These are phyloP conservation scores for Cuculus canorus DNA, from an alignment of 2,797 vertebrate species.

Conservation along the genomic window DNA sequence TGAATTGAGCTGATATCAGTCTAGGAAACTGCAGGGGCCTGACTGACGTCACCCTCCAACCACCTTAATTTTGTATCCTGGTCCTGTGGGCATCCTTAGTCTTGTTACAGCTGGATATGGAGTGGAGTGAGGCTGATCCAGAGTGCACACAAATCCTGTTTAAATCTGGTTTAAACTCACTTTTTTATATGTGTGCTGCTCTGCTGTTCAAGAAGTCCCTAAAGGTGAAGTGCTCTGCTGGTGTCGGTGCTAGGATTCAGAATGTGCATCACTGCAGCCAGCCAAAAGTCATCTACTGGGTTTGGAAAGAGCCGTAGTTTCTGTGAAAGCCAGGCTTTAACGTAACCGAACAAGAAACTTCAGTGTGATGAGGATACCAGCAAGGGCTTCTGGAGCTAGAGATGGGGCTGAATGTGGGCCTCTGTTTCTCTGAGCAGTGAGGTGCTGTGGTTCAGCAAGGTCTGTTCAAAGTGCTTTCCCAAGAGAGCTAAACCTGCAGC, in stretches of 20 bases:
- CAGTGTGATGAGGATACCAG: too few relatives aligned
- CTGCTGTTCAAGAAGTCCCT: background rate
- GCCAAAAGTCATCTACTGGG: accelerated
- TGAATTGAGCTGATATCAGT: background rate
- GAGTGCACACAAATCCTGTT: background rate
- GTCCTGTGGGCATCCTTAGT: background rate
- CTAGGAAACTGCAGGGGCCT: background rate
- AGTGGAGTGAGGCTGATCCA: background rate
- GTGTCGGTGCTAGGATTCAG: background rate
- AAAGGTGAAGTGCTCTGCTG: background rate
- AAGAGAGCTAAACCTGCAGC: background rate
- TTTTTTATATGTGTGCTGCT: background rate
- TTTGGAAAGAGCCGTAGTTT: background rate
- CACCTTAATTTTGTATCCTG: too few relatives aligned
- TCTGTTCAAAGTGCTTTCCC: background rate
- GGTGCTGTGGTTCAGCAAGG: background rate
- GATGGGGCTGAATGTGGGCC: accelerated
- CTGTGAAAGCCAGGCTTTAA: background rate
- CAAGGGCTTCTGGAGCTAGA: background rate
- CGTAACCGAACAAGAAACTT: background rate
- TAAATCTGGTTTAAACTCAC: background rate
- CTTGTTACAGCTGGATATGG: background rate
- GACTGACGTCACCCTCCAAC: background rate
- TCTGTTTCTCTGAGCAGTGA: background rate
- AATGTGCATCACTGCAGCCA: accelerated